Percentiles rank a stretch among this genome's conserved stretches.
Conservation (phyloP, 2,113 vertebrate genomes). For the Platycercus adscitus region DNA sequence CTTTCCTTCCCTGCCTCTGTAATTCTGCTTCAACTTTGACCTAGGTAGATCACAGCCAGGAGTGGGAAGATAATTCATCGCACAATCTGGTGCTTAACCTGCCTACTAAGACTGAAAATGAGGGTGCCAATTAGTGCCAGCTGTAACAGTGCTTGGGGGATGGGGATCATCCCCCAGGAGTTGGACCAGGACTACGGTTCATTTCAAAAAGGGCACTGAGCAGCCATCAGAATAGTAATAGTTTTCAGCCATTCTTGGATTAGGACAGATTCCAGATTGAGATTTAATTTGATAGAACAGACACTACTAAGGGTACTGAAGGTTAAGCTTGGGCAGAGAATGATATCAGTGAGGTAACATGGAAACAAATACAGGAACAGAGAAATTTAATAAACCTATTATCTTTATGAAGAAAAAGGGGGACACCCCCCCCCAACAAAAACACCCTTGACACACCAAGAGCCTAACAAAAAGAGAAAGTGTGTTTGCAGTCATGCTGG, state of each 20-base stretch:
- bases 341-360: neutral
- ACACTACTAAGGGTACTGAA: neutral
- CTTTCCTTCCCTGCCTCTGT: neutral
- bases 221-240: neutral
- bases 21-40: constrained; percentile 12
- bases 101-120: neutral
- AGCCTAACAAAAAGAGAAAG: neutral
- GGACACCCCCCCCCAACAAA: neutral
- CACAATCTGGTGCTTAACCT: neutral
- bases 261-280: neutral
- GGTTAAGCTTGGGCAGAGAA: neutral
- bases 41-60: neutral
- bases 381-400: neutral
- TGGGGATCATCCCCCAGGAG: neutral
- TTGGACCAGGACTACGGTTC: neutral
- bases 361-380: neutral
- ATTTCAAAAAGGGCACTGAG: neutral
- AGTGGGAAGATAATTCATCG: constrained; percentile 14
- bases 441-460: neutral
- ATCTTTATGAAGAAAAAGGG: neutral
- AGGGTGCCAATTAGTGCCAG: neutral
- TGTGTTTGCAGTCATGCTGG: neutral
- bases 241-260: neutral
- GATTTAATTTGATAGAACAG: neutral
- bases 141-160: neutral